Evolutionary conservation across 2,888 invertebrate species (phyloP).

Genomic region (Agrochola lychnidis): DNA sequence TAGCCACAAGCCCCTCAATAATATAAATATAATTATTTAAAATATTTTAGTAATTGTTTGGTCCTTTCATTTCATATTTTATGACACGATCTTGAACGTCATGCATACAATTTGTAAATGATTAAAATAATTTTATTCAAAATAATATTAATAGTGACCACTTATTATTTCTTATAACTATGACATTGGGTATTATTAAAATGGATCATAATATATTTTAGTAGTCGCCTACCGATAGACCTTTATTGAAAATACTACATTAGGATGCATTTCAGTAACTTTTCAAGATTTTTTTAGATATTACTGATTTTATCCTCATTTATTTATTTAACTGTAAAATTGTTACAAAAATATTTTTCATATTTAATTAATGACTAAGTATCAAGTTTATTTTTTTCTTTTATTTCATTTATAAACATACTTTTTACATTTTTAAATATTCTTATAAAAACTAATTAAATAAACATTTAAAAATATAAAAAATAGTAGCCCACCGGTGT

Average conservation of each 20-base stretch:
- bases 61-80: slow-evolving; percentile 16
- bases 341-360: not conserved
- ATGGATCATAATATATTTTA: not conserved
- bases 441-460: too few species aligned
- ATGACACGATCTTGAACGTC: not conserved
- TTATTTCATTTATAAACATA: too few species aligned
- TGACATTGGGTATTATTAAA: not conserved
- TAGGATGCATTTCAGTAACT: not conserved
- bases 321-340: not conserved
- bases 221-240: not conserved
- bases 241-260: not conserved
- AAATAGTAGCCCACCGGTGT: too few species aligned
- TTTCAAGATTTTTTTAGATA: not conserved
- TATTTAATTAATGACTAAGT: not conserved
- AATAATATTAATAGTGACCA: not conserved
- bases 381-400: too few species aligned
- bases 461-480: too few species aligned
- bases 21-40: not conserved
- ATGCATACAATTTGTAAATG: not conserved
- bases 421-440: too few species aligned
- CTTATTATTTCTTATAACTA: not conserved
- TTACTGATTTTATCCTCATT: not conserved
- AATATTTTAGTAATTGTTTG: slow-evolving; percentile 3
- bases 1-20: too few species aligned
- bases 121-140: not conserved